Evolutionary conservation across 1,140 invertebrate genomes (phyloP).

Genomic region (Bilobella aurantiaca): DNA sequence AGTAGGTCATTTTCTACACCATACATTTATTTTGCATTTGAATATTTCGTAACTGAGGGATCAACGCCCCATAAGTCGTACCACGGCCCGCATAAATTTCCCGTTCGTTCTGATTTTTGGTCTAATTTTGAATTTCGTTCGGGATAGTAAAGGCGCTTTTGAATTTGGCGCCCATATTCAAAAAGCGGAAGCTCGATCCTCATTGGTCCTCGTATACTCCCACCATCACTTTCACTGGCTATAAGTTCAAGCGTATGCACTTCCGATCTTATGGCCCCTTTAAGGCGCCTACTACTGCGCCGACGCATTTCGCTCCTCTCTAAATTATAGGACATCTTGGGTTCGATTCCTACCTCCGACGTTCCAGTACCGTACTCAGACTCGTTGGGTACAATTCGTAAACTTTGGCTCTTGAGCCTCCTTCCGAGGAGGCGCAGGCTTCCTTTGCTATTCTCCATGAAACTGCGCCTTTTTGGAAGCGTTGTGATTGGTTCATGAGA

Average conservation of each 20-base stretch:
- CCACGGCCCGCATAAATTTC: conserved; percentile 72
- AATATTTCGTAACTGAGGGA: conserved; percentile 43
- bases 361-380: background rate
- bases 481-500: background rate
- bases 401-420: background rate
- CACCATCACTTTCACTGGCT: conserved; percentile 58
- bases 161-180: conserved; percentile 42
- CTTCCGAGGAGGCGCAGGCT: background rate
- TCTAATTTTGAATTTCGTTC: conserved; percentile 45
- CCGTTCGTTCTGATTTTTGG: conserved; percentile 46
- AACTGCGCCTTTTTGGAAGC: background rate
- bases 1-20: too few relatives aligned
- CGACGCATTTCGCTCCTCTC: background rate
- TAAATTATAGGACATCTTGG: background rate
- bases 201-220: too few relatives aligned
- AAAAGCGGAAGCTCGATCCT: conserved; percentile 35
- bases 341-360: background rate
- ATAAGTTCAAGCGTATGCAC: conserved; percentile 40
- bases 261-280: conserved; percentile 30
- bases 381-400: background rate
- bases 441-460: background rate
- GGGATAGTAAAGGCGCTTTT: conserved; percentile 42
- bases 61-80: conserved; percentile 55
- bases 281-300: conserved; percentile 8
- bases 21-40: too few relatives aligned